These are phyloP conservation scores for Porites divaricata DNA, from an alignment of 92 coral and sea anemone genomes.

Conservation along the genomic window DNA sequence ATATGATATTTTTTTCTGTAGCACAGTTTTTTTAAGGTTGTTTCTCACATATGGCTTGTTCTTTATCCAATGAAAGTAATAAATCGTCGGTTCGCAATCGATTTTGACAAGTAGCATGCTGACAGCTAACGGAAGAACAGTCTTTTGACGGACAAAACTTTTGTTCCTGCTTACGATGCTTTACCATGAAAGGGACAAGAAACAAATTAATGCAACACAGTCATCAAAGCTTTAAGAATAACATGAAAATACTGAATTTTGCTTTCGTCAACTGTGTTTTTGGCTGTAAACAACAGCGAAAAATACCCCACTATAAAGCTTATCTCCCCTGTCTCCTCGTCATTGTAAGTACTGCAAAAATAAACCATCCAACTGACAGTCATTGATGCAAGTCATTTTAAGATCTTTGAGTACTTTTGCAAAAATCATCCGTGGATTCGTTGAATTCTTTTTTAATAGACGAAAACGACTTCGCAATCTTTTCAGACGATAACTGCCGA, in stretches of 20 bases:
- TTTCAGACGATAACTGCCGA: not conserved
- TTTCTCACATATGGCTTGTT: slow-evolving; percentile 2
- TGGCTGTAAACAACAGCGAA: slow-evolving; percentile 21
- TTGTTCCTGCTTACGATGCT: slow-evolving; percentile 18
- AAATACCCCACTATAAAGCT: not conserved
- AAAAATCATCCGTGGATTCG: not conserved
- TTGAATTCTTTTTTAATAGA: not conserved
- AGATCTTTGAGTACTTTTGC: slow-evolving; percentile 8
- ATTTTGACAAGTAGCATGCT: not conserved
- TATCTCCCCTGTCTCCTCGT: not conserved
- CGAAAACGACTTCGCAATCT: slow-evolving; percentile 2
- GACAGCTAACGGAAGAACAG: not conserved
- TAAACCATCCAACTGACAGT: not conserved
- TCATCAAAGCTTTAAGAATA: slow-evolving; percentile 4
- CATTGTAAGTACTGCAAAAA: not conserved
- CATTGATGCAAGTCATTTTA: not conserved
- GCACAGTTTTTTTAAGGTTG: not conserved
- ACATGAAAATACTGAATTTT: slow-evolving; percentile 6
- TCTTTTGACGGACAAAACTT: not conserved
- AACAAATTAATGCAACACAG: not conserved
- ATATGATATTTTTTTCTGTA: slow-evolving; percentile 4
- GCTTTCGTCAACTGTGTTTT: not conserved
- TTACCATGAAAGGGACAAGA: slow-evolving; percentile 6
- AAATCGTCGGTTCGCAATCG: not conserved
- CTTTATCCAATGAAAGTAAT: not conserved